Base-by-base conservation (phyloP, 2,797 vertebrate species). In the Danio aesculapii region DNA sequence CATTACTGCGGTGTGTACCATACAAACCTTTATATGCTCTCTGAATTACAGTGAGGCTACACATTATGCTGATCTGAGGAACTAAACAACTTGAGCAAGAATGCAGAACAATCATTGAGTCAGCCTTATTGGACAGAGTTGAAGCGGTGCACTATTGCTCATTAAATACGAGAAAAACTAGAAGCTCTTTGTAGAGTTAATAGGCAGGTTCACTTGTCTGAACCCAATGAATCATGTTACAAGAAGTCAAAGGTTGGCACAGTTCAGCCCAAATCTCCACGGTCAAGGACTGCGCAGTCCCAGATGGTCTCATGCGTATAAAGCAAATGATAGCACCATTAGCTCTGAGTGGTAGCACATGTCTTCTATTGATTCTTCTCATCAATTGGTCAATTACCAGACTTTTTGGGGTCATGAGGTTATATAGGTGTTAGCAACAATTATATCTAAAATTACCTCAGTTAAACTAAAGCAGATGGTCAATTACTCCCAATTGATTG, bases 391-490 rank as follows among this genome's bases (percentile, higher is more conserved):
- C 86, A 86, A 86, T 86, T 90, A 83, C 57, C 66, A 81, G 74
- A 77, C 61, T 86, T 88, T 30, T 52, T 53, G 62, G 64, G 86
- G 83, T 81, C 87, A 86, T 72, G 68, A 70, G 83, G 74, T 85
- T 77, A 81, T 83, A 84, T 67, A 77, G 79, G 86, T 89, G 89
- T 89, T 86, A 83, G 83, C 83, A 85, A 85, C 86, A 90, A 85
- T 90, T 88, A 83, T 77, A 83, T 84, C 82, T 77, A 72, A 86
- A 83, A 90, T 88, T 86, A 86, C 83, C 64, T 66, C 43, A 64
- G 88, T 88, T 87, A 87, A 84, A 86, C 83, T 84, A 79, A 83
- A 91, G 92, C 84, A 89, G 86, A 87, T 89, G 87, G 84, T 85
- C 87, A 87, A 87, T 92, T 90, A 86, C 83, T 88, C 85, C 77